Evolutionary conservation across 1,140 invertebrate genomes (phyloP).

Genomic region (Megathymus violae): DNA sequence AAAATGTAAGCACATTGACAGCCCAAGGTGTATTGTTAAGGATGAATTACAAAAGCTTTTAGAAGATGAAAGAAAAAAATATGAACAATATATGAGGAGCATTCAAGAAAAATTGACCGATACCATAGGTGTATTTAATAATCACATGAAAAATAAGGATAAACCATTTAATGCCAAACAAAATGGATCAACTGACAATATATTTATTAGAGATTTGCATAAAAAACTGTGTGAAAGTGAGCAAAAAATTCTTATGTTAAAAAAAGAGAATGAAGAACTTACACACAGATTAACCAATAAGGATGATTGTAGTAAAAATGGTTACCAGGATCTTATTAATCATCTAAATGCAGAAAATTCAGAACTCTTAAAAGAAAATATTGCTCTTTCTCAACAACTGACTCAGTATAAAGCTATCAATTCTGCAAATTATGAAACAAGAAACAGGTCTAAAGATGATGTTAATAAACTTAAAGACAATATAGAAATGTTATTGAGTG

Average conservation of each 20-base stretch:
- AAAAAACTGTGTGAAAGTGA: slow-evolving; percentile 76
- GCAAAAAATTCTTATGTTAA: slow-evolving; percentile 73
- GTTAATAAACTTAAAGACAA: slow-evolving; percentile 57
- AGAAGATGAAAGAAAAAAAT: slow-evolving; percentile 76
- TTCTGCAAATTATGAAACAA: slow-evolving; percentile 48
- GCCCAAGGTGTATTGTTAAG: slow-evolving; percentile 58
- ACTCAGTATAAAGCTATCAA: slow-evolving; percentile 64
- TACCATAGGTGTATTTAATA: slow-evolving; percentile 66
- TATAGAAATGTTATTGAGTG: slow-evolving; percentile 58
- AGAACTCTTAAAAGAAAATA: slow-evolving; percentile 75
- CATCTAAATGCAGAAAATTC: slow-evolving; percentile 76
- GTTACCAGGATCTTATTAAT: slow-evolving; percentile 71
- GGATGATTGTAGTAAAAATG: slow-evolving; percentile 60
- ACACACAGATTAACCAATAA: slow-evolving; percentile 47
- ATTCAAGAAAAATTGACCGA: slow-evolving; percentile 74
- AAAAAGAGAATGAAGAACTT: slow-evolving; percentile 78
- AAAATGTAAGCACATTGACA: slow-evolving; percentile 38
- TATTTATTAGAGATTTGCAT: slow-evolving; percentile 67
- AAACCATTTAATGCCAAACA: slow-evolving; percentile 38
- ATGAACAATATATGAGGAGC: slow-evolving; percentile 74
- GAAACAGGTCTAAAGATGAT: slow-evolving; percentile 50
- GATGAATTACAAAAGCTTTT: slow-evolving; percentile 70
- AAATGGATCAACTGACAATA: slow-evolving; percentile 46
- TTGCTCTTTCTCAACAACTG: slow-evolving; percentile 64
- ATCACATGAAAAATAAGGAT: slow-evolving; percentile 52